Evolutionary conservation across 2,888 invertebrate species (phyloP), one percentile per base, ranked within the genome.

Genomic region (Troglohyphantes excavatus): DNA sequence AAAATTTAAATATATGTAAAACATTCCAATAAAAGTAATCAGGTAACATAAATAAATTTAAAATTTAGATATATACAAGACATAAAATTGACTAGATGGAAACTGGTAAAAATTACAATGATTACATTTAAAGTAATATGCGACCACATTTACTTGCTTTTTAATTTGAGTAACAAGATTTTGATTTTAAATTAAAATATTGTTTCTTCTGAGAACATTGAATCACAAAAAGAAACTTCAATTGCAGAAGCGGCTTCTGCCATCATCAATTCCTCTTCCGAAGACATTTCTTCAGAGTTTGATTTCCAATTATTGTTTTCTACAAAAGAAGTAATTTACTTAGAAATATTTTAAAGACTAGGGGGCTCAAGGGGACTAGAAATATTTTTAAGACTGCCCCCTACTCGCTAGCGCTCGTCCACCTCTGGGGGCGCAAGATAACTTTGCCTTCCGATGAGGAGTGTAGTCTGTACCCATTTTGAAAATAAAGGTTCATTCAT

Each of bases 261-360:
- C 46, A 82, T 82, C n/a, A 89, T 29, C 11, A 82, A 13, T 70
- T 89, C 88, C 29, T 89, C 88, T 61, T 89, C 88, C 6, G 26
- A 7, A 59, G 68, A 70, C 33, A 73, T 46, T 11, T 65, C 43
- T 5, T 82, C 70, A 43, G 13, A 11, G 23, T 19, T 46, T 6
- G 70, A 33, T 13, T 21, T 29, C 11, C 29, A 39, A 72, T 39
- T 61, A n/a, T n/a, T n/a, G n/a, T n/a, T n/a, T n/a, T n/a, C n/a
- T n/a, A n/a, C n/a, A n/a, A n/a, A n/a, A n/a, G n/a, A n/a, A n/a
- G n/a, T n/a, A n/a, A n/a, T n/a, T n/a, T n/a, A n/a, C n/a, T n/a
- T n/a, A n/a, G n/a, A n/a, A n/a, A n/a, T n/a, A n/a, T n/a, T n/a
- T n/a, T n/a, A n/a, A n/a, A n/a, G n/a, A n/a, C n/a, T n/a, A n/a